phyloP scores from a whole-genome alignment of 2,888 invertebrate species.

The Malacosoma neustria region DNA sequence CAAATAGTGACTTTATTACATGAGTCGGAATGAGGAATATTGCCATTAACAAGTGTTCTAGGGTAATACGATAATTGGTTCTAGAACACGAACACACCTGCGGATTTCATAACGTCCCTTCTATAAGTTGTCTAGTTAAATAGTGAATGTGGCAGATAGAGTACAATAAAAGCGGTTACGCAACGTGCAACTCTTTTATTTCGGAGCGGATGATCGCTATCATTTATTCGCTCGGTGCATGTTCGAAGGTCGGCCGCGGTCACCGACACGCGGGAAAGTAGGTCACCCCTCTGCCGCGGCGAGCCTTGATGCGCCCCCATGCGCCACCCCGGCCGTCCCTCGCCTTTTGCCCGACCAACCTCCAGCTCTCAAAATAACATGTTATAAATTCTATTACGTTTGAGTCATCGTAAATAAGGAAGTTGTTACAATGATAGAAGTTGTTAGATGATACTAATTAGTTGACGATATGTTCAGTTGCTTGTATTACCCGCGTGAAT shows the following conservation, averaged over 20 bases:
- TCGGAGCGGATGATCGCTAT: slow-evolving; percentile 36
- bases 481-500: too few relatives aligned
- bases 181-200: slow-evolving; percentile 43
- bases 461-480: neutral
- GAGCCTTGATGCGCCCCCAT: slow-evolving; percentile 14
- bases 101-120: neutral
- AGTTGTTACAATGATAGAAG: neutral
- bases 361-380: neutral
- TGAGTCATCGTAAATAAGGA: neutral
- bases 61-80: neutral
- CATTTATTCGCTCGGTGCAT: slow-evolving; percentile 50
- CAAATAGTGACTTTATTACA: slow-evolving; percentile 7
- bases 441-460: neutral
- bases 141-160: neutral
- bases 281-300: slow-evolving; percentile 48
- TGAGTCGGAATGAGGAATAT: slow-evolving; percentile 3
- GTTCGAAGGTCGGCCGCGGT: slow-evolving; percentile 67
- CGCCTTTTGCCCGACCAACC: slow-evolving; percentile 2
- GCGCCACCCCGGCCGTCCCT: slow-evolving; percentile 15
- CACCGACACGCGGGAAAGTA: slow-evolving; percentile 56
- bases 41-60: neutral
- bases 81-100: neutral
- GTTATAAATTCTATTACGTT: neutral
- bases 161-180: slow-evolving; percentile 44
- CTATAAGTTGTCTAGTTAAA: neutral